Evolutionary conservation across 2,888 invertebrate genomes (phyloP), one percentile per base, ranked within the genome.

Genomic region (Ecliptopera silaceata): DNA sequence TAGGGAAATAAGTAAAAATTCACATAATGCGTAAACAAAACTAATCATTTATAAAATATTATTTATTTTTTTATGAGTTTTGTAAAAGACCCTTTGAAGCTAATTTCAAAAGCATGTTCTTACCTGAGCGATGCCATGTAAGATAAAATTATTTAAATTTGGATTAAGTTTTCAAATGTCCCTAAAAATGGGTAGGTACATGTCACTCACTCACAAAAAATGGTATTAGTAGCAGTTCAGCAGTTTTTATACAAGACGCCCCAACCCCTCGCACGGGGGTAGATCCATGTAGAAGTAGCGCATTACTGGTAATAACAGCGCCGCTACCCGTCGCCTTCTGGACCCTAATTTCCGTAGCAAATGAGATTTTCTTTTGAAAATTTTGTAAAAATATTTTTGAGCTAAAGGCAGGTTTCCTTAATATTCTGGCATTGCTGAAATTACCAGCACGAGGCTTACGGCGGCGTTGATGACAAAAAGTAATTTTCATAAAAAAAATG

Each of bases 251-350:
- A 46, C 38, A 4, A 18, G 26, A 17, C 15, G 3, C 34, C 50
- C 43, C 29, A 3, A 18, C 29, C 51, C 51, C 44, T 43, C 43
- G 17, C 8, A 5, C 17, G 44, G 45, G 34, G 39, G 52, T 12
- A 29, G 44, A 55, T 20, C 22, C 56, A 51, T 47, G 56, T 46
- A 51, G 57, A 52, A 53, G 26, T 26, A 26, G 57, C 57, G 48
- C 46, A 46, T 31, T 56, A 36, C 51, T 31, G 52, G n/a, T 39
- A 52, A 44, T 48, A 52, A 31, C 42, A 42, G 22, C 22, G 13
- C 49, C 41, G 34, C 56, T 50, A 56, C 42, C 48, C 41, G 18
- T 42, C 46, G 13, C 47, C 46, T 26, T 34, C 42, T 56, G 56
- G 17, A 10, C 56, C 45, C 8, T 49, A 29, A 53, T 54, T 58